phyloP scores from a whole-genome alignment of 2,113 vertebrate species.

The Phalacrocorax carbo region DNA sequence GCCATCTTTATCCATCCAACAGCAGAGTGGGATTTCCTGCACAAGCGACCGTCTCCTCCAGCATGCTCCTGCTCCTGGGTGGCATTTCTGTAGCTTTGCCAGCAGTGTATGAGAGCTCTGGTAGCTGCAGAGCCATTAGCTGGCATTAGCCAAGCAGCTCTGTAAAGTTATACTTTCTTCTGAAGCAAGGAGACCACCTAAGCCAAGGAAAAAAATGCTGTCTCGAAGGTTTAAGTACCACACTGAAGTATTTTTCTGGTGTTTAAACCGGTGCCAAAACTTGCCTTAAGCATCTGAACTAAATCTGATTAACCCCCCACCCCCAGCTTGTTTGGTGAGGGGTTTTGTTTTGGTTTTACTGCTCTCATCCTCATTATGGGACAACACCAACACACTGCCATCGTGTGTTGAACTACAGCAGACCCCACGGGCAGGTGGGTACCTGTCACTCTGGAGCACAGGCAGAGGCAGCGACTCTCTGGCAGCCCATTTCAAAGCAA shows the following conservation, averaged over 20 bases:
- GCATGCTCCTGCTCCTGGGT: not conserved
- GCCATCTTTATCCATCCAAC: not conserved
- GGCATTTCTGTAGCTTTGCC: not conserved
- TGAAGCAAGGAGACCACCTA: not conserved
- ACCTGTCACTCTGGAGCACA: not conserved
- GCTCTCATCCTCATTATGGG: not conserved
- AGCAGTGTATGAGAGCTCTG: not conserved
- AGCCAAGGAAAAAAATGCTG: not conserved
- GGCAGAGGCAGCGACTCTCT: not conserved
- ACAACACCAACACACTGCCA: accelerated
- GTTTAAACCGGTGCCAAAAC: not conserved
- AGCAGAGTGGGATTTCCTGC: not conserved
- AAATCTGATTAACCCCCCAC: not conserved
- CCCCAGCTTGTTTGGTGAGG: not conserved
- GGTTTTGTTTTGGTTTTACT: not conserved
- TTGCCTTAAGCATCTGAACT: not conserved
- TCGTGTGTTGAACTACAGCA: not conserved
- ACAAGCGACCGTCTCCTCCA: not conserved
- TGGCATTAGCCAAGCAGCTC: not conserved
- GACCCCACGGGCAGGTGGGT: not conserved
- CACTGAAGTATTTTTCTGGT: accelerated
- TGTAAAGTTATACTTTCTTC: not conserved
- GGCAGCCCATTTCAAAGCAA: not conserved
- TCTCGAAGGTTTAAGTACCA: not conserved
- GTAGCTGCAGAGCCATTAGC: not conserved